phyloP scores from a whole-genome alignment of 2,797 vertebrate species.

The Pangasius sanitwongsei region DNA sequence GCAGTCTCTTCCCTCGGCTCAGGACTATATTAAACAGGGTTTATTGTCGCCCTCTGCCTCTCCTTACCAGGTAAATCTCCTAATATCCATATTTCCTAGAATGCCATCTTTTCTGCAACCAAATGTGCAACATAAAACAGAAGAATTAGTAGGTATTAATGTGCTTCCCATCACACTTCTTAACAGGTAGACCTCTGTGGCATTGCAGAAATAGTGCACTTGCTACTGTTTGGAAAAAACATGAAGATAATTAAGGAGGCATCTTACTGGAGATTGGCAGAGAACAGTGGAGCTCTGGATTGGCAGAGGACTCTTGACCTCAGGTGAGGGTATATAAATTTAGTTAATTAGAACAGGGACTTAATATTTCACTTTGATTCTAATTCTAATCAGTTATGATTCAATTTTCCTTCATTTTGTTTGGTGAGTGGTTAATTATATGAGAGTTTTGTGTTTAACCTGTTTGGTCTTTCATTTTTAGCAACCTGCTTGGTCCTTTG shows the following conservation, averaged over 20 bases:
- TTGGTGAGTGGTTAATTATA: background rate
- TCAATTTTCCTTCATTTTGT: background rate
- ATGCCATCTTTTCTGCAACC: background rate
- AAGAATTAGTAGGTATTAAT: background rate
- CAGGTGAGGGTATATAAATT: slow-evolving; percentile 33
- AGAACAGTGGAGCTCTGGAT: slow-evolving; percentile 12
- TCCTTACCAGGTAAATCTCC: slow-evolving; percentile 63
- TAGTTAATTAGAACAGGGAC: background rate
- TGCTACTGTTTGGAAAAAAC: slow-evolving; percentile 47
- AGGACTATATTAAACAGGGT: slow-evolving; percentile 61
- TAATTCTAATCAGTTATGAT: background rate
- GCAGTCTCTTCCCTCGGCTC: slow-evolving; percentile 56
- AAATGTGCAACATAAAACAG: background rate
- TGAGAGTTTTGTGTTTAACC: background rate
- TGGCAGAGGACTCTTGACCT: slow-evolving; percentile 24
- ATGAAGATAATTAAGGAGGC: slow-evolving; percentile 44
- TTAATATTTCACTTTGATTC: background rate
- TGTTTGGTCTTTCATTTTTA: slow-evolving; percentile 31
- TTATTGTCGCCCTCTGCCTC: slow-evolving; percentile 57
- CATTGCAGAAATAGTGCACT: slow-evolving; percentile 59
- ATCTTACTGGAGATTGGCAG: slow-evolving; percentile 51
- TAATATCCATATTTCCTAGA: background rate
- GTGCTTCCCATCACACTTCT: background rate
- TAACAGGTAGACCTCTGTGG: slow-evolving; percentile 60
- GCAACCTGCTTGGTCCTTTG: slow-evolving; percentile 28